Base-by-base conservation (phyloP, 2,888 invertebrate species). In the Cyclophora albipunctata region DNA sequence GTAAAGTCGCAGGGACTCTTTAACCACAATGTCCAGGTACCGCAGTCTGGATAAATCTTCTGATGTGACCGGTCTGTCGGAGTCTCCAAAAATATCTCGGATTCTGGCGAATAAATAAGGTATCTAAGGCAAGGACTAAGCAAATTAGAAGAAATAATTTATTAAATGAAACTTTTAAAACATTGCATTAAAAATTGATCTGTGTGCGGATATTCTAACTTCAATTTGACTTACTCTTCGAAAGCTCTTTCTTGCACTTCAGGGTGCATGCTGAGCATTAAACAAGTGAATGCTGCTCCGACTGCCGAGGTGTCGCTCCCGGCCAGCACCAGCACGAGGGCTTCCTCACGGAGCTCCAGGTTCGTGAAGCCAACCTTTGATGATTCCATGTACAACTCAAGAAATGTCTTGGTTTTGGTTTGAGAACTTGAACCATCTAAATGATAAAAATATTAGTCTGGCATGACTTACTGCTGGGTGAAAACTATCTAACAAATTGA, bases 281-380 rank as follows among this genome's bases (percentile, higher is more conserved):
- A 52, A 2, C 66, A 47, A 0, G 68, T 63, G 43, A 75, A 79
- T 0, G 67, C 61, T 0, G 59, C 47, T 0, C 69, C 73, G 0
- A 73, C 72, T 3, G 80, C 76, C 0, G 78, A 70, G 0, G 79
- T 79, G 43, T 80, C 81, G 0, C 75, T 78, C 2, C 77, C 80
- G 34, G 78, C 81, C 1, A 73, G 5, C 3, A 72, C 46, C 3
- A 80, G 48, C 2, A 78, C 74, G 7, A 78, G 34, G 0, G 62
- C 62, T 46, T 81, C 81, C 7, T 81, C 81, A 2, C 59, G 61
- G 1, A 81, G 53, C 45, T 75, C 73, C 3, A 59, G 3, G 40
- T 76, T 64, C 0, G 65, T 64, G 40, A 66, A 71, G 3, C 70
- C 67, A 3, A 59, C 52, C 0, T 63, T 63, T 0, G 69, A 65